Conservation (phyloP, 2,797 vertebrate genomes). For the Propithecus deckenii region DNA sequence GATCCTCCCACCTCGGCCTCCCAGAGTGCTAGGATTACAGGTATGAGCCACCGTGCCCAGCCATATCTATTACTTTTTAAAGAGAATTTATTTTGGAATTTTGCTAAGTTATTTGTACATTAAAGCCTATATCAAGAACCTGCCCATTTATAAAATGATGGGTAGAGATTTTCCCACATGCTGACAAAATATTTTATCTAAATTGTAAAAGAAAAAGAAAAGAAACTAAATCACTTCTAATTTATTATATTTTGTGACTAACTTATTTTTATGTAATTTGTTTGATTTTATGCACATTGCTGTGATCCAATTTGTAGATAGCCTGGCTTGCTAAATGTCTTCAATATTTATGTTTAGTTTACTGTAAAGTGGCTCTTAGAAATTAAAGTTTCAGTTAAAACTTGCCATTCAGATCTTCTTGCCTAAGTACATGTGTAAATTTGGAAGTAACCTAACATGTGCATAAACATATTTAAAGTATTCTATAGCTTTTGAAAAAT, state of each 20-base stretch:
- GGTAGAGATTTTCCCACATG: neutral
- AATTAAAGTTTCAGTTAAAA: conserved; percentile 55
- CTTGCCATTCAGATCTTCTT: conserved; percentile 26
- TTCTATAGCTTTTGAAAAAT: neutral
- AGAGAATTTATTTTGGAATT: neutral
- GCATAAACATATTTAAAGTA: conserved; percentile 9
- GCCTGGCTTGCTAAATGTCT: neutral
- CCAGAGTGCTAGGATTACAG: no score
- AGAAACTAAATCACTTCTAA: neutral
- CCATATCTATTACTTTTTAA: neutral
- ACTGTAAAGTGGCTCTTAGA: neutral
- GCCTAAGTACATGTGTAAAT: neutral
- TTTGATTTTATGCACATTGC: conserved; percentile 41
- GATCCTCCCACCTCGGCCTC: no score
- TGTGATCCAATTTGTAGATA: conserved; percentile 33
- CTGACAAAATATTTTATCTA: conserved; percentile 22
- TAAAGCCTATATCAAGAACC: neutral
- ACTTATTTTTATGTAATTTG: neutral
- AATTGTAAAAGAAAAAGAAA: conserved; percentile 29
- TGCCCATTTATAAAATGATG: neutral
- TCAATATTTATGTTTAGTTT: conserved; percentile 28
- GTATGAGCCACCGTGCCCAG: no score
- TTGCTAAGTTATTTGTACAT: neutral
- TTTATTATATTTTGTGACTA: conserved; percentile 23
- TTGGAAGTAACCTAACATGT: neutral